phyloP scores from a whole-genome alignment of 2,113 vertebrate genomes.

The Crotalus helleri region DNA sequence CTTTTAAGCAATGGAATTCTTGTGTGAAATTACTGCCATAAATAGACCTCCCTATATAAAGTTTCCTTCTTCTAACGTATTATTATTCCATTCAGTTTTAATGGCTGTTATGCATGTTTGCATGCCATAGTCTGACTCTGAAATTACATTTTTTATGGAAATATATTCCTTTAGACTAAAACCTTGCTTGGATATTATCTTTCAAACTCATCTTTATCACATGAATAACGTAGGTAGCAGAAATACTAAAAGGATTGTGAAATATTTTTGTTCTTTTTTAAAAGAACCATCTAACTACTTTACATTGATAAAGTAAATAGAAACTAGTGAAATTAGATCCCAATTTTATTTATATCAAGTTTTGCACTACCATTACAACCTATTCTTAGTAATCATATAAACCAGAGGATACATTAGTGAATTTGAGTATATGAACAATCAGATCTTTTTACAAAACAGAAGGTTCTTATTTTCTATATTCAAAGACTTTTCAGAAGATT shows the following conservation, averaged over 20 bases:
- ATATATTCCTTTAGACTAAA: neutral
- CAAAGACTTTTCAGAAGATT: neutral
- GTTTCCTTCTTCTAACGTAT: neutral
- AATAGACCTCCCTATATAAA: neutral
- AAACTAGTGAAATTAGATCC: neutral
- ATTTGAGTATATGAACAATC: neutral
- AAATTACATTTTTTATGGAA: neutral
- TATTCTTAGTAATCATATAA: neutral
- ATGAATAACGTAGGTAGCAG: neutral
- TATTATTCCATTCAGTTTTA: neutral
- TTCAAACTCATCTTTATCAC: neutral
- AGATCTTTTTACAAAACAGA: neutral
- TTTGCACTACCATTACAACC: neutral
- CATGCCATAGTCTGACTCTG: neutral
- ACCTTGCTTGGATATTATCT: neutral
- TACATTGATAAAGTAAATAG: neutral
- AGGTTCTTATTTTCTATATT: neutral
- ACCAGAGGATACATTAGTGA: neutral
- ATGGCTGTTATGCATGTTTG: neutral
- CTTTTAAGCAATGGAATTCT: too few relatives aligned
- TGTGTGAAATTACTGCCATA: too few relatives aligned
- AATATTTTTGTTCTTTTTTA: neutral
- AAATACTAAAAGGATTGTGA: neutral
- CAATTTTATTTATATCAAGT: neutral
- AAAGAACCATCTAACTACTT: neutral